Conservation (phyloP, 2,888 invertebrate species). For the Agonum fuliginosum region DNA sequence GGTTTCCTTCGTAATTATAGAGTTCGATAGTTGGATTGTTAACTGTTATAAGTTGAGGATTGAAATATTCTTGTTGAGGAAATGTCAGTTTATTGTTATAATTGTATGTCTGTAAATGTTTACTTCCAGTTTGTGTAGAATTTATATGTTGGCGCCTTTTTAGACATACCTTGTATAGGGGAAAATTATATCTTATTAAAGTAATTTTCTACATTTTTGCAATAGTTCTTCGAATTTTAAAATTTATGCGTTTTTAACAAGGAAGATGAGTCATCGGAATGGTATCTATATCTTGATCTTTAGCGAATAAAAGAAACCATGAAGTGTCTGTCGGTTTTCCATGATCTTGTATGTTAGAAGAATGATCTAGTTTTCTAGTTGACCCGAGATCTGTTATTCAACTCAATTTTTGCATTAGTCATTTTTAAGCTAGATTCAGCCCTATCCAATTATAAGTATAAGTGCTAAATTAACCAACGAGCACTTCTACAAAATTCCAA, state of each 20-base stretch:
- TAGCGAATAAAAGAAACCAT: no score
- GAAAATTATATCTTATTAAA: slow-evolving; percentile 16
- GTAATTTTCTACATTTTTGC: slow-evolving; percentile 19
- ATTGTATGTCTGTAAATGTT: slow-evolving; percentile 29
- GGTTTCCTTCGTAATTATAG: slow-evolving; percentile 46
- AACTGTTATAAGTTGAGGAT: slow-evolving; percentile 25
- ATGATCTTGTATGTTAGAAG: no score
- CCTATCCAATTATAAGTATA: no score
- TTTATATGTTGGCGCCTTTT: slow-evolving; percentile 44
- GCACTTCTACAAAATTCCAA: no score
- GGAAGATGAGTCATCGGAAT: background rate
- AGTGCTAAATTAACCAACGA: no score
- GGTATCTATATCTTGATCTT: no score
- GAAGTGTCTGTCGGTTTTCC: no score
- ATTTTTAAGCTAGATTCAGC: no score
- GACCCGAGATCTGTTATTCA: no score
- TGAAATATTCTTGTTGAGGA: slow-evolving; percentile 51
- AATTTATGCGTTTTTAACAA: slow-evolving; percentile 32
- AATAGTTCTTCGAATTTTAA: slow-evolving; percentile 1
- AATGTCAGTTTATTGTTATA: slow-evolving; percentile 36
- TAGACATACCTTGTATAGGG: slow-evolving; percentile 28
- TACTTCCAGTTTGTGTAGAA: slow-evolving; percentile 22
- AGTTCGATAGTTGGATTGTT: slow-evolving; percentile 9
- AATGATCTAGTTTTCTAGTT: no score
- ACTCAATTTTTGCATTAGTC: no score